Conservation (phyloP, 1,140 invertebrate genomes). For the Drosophila kanapiae region DNA sequence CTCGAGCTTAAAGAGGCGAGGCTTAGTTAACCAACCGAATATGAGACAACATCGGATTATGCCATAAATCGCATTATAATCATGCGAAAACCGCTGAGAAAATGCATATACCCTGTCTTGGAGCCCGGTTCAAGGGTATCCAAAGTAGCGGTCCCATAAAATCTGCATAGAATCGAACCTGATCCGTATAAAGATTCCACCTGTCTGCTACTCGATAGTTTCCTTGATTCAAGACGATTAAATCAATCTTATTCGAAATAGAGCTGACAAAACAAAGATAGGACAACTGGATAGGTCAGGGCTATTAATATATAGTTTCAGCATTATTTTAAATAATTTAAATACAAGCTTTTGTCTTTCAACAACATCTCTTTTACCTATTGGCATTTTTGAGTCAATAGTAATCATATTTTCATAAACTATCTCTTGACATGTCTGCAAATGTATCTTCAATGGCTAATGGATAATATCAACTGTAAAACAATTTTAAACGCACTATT, state of each 20-base stretch:
- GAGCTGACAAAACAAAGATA: neutral
- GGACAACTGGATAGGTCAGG: slow-evolving; percentile 1
- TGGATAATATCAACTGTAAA: neutral
- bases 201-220: slow-evolving; percentile 1
- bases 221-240: slow-evolving; percentile 16
- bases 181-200: neutral
- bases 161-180: slow-evolving; percentile 7
- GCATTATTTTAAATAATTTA: neutral
- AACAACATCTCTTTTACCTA: neutral
- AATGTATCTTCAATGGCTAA: neutral
- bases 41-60: slow-evolving; percentile 40
- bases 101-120: slow-evolving; percentile 10
- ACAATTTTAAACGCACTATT: neutral
- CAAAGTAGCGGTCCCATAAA: slow-evolving; percentile 15
- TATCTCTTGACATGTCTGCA: neutral
- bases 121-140: slow-evolving; percentile 20
- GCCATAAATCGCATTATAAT: slow-evolving; percentile 17
- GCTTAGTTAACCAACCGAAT: slow-evolving; percentile 4
- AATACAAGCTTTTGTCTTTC: neutral
- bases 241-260: neutral
- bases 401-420: neutral
- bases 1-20: slow-evolving; percentile 15
- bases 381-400: neutral
- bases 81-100: slow-evolving; percentile 16
- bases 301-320: neutral